phyloP scores from a whole-genome alignment of 1,140 invertebrate species.

The Megathymus violae region DNA sequence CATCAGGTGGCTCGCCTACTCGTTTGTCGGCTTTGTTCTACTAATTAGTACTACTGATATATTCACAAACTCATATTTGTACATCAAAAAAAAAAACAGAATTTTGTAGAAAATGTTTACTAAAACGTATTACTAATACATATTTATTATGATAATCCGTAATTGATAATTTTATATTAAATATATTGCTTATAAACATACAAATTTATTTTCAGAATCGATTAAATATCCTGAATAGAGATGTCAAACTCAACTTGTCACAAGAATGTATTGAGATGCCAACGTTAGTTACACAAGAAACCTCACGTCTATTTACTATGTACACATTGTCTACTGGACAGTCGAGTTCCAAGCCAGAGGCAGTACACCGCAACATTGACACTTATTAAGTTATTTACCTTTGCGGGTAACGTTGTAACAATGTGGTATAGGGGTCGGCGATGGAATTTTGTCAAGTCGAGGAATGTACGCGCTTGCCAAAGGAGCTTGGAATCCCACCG shows the following conservation, averaged over 20 bases:
- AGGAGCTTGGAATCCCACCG: conserved; percentile 61
- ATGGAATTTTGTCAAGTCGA: conserved; percentile 63
- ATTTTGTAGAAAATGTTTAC: too few species aligned
- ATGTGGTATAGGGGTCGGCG: conserved; percentile 43
- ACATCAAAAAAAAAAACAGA: too few species aligned
- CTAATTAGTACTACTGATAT: too few species aligned
- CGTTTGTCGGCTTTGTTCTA: too few species aligned
- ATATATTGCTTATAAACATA: too few species aligned
- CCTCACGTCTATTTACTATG: background rate
- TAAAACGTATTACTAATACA: too few species aligned
- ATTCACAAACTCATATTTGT: too few species aligned
- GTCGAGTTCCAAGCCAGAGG: conserved; percentile 14
- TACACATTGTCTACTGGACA: background rate
- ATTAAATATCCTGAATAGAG: background rate
- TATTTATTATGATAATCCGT: too few species aligned
- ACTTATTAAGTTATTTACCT: conserved; percentile 74
- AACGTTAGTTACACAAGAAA: background rate
- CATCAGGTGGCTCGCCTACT: too few species aligned
- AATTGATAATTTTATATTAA: too few species aligned
- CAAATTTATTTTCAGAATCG: too few species aligned
- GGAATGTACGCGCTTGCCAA: conserved; percentile 72
- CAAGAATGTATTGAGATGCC: background rate
- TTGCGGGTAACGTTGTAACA: conserved; percentile 45
- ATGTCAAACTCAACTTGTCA: background rate
- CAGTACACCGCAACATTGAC: conserved; percentile 44